phyloP scores from a whole-genome alignment of 1,140 invertebrate species.

The Palaemon carinicauda region DNA sequence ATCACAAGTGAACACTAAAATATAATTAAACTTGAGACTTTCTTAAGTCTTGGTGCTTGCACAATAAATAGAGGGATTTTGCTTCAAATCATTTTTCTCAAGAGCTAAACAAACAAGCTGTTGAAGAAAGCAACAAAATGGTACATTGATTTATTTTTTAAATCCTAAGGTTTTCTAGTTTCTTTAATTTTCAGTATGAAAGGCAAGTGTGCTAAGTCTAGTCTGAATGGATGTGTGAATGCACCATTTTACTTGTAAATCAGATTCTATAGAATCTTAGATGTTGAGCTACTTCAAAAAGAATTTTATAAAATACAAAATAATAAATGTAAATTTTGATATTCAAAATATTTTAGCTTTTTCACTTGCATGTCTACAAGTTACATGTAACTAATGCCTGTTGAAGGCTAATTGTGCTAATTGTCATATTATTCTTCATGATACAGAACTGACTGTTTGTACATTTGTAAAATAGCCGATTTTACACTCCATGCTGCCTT shows the following conservation, averaged over 20 bases:
- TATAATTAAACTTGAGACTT: too few relatives aligned
- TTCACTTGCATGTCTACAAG: neutral
- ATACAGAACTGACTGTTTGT: conserved; percentile 25
- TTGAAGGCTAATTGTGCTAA: neutral
- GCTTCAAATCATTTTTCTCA: too few relatives aligned
- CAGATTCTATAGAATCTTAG: neutral
- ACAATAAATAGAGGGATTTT: too few relatives aligned
- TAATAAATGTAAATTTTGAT: neutral
- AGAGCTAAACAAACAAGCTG: too few relatives aligned
- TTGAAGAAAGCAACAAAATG: neutral
- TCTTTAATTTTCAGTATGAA: neutral
- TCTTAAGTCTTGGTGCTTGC: too few relatives aligned
- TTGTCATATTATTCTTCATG: neutral
- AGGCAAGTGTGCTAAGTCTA: conserved; percentile 16
- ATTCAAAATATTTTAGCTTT: neutral
- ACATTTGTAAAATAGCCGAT: conserved; percentile 50
- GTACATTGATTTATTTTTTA: neutral
- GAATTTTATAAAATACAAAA: too few relatives aligned
- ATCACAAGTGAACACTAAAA: too few relatives aligned
- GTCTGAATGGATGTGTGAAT: conserved; percentile 37
- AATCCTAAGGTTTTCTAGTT: neutral
- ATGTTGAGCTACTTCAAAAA: neutral
- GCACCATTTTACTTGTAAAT: neutral
- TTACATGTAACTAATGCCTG: neutral
- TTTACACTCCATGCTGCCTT: conserved; percentile 1